Base-by-base conservation (phyloP, 2,113 vertebrate species). In the Cygnus buccinator region DNA sequence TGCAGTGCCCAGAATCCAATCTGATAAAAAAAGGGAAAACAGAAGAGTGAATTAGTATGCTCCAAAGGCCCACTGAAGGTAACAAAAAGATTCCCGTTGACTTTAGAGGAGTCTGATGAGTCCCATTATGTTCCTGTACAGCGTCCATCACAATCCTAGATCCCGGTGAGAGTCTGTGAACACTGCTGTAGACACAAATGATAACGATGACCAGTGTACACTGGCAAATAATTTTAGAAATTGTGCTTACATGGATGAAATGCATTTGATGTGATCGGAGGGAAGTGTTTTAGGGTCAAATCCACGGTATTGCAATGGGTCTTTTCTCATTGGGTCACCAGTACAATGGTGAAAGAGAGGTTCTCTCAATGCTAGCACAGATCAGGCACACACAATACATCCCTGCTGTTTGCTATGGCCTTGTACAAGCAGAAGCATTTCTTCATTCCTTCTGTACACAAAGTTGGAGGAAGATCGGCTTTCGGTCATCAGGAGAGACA, bases 401-500 rank as follows among this genome's bases (percentile, higher is more conserved):
- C 55, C 70, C 50, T 84, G 55, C 55, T 77, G 28, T 31, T 91
- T 92, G 52, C 35, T 91, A 33, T 46, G 17, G 35, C 55, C 28
- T 63, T 82, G 63, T 48, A 14, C 79, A 73, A 81, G 13, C 41
- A 65, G 19, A 68, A 37, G 25, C 2, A 63, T 74, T 50, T 68
- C 26, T 81, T 48, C 85, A 83, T 87, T n/a, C 52, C 55, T 96
- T 90, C 39, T 71, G 26, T 58, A 13, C 21, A 97, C n/a, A 28
- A 89, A 97, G 98, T 61, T 98, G 66, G 97, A 98, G 81, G 95
- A 98, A 54, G 97, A 98, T 11, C 39, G 62, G 18, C 87, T 96
- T 43, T 93, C 92, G 5, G 11, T 50, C 84, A 98, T 98, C 43
- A 28, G 98, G 82, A 97, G 95, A 91, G 98, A 98, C 83, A 99